Evolutionary conservation across 2,888 invertebrate species (phyloP), one percentile per base, ranked within the genome.

Genomic region (Craniophora ligustri): DNA sequence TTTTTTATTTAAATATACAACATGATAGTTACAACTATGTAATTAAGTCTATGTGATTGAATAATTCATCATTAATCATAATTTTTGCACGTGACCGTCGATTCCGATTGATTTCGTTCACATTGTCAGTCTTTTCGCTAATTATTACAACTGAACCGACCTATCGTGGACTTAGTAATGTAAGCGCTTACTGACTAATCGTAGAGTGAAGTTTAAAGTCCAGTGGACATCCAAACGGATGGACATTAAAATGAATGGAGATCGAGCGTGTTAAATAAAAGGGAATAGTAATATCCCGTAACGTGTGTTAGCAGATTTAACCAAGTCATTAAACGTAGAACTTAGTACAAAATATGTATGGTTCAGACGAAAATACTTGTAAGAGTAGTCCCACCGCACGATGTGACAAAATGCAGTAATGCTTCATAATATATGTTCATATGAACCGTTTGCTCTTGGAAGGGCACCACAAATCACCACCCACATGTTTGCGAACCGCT

Each of bases 1-100:
- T n/a, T 84, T 86, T 91, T 90, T 88, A 90, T 91, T 92, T 88
- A 88, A 91, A 91, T 92, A 89, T 92, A 92, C 91, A 92, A 92
- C 92, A 91, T 88, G 82, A 84, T 91, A 89, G 80, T 88, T 84
- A 85, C 83, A 88, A 82, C 89, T 89, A 89, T 86, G 68, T 84
- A 84, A 83, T 86, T 84, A 88, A 85, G 80, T 87, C 91, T 89
- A 90, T 89, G 88, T 90, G 89, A 88, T 86, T 85, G 84, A 86
- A 87, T 87, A 84, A 75, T 76, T 73, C 62, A 70, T 72, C 69
- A 70, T 72, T 71, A 73, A 72, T 85, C 78, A 79, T 82, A 79
- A 77, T 83, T 84, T 79, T 80, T 83, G 86, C 84, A 82, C 79
- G 85, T 84, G 81, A 61, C 75, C 75, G 70, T 74, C 75, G 75